Base-by-base conservation (phyloP, 2,888 invertebrate species). In the Tolmerus cingulatus region DNA sequence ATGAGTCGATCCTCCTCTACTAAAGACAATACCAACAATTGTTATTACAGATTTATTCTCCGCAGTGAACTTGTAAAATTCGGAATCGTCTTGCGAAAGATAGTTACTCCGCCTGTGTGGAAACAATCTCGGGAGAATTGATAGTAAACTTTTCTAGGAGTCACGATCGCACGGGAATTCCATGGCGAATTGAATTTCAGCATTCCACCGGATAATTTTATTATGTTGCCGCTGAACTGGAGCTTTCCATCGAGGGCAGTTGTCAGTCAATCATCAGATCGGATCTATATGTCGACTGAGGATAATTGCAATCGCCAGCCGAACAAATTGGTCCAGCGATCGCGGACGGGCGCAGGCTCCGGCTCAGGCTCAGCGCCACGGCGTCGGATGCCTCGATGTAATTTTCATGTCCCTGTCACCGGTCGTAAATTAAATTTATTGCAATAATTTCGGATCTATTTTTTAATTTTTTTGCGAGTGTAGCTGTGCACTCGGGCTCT, bases 291-390 rank as follows among this genome's bases (percentile, higher is more conserved):
- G 66, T 82, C 82, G 82, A 16, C 37, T 16, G 55, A 16, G 78
- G 84, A 66, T 87, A 88, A 88, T 88, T 88, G 86, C 57, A 55
- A 86, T 86, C 86, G 88, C 86, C 88, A 87, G 40, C 57, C 77
- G 84, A 88, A 88, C 88, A 88, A 88, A 88, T 88, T 88, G 88
- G 88, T 86, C 82, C 86, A 37, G 55, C 37, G 34, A 87, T 82
- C 78, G 27, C 27, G 46, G n/a, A 19, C 27, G 12, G 30, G 34
- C 19, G 30, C 34, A n/a, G 30, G 30, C 30, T 46, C 79, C n/a
- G 30, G 51, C 30, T 46, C 79, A 34, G 30, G 51, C 30, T 27
- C 79, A 55, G 27, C 81, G 55, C 30, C 55, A 55, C 81, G 81
- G 16, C 12, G 81, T 19, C 57, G 34, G 57, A 57, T 82, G 30